Evolutionary conservation across 2,113 vertebrate species (phyloP).

Genomic region (Sinocyclocheilus grahami): DNA sequence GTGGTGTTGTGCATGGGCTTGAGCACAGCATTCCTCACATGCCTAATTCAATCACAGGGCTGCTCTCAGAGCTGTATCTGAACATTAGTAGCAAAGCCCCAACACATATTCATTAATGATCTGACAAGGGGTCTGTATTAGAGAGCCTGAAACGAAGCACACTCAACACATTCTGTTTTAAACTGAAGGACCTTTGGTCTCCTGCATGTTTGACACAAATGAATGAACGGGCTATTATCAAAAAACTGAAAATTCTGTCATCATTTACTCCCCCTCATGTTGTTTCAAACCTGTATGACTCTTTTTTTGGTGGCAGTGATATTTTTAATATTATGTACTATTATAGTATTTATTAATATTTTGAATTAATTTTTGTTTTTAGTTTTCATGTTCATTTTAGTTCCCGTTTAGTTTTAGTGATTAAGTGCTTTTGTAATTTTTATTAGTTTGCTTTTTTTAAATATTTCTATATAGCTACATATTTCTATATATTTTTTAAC

Average conservation of each 20-base stretch:
- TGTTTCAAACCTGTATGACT: not conserved
- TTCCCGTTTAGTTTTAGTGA: too few species aligned
- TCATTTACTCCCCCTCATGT: not conserved
- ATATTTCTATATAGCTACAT: not conserved
- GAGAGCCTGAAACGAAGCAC: slow-evolving; percentile 24
- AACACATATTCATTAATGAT: slow-evolving; percentile 15
- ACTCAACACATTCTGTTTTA: too few species aligned
- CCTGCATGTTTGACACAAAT: not conserved
- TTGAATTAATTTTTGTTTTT: too few species aligned
- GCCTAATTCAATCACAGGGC: slow-evolving; percentile 63
- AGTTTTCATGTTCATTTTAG: too few species aligned
- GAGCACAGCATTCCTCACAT: slow-evolving; percentile 70
- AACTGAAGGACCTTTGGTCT: not conserved
- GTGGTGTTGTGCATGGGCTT: slow-evolving; percentile 62
- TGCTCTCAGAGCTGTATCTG: slow-evolving; percentile 47
- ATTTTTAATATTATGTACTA: not conserved
- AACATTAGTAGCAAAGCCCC: slow-evolving; percentile 5
- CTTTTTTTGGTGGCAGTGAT: not conserved
- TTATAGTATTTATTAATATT: too few species aligned
- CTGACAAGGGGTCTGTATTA: slow-evolving; percentile 27
- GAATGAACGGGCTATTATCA: not conserved
- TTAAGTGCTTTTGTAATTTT: too few species aligned
- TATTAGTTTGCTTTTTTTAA: too few species aligned
- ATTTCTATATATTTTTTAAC: not conserved
- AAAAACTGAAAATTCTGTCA: not conserved